Base-by-base conservation (phyloP, 2,113 vertebrate genomes). In the Sus scrofa region DNA sequence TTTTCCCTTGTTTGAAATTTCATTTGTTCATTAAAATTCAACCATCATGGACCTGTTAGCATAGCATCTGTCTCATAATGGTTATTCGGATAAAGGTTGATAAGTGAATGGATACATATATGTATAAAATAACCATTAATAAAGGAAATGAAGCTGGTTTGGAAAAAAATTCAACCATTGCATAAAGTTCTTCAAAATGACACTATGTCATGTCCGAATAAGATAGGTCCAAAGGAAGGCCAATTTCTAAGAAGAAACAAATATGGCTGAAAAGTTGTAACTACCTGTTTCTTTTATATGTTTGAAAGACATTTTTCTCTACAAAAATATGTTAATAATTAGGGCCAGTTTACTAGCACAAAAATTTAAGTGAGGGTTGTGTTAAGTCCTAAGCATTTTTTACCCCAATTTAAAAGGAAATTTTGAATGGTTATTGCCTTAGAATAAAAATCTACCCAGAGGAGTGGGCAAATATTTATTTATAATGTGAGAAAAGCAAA, bases 1-100 rank as follows among this genome's bases (percentile, higher is more conserved):
- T 84, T 97, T 96, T 37, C 7, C 52, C 5, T 89, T 95, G 52
- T 56, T 26, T 71, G 70, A 96, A 98, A 97, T 95, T 97, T 86
- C 24, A 90, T n/a, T 92, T 96, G 3, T 14, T 95, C 62, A 94
- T 96, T 89, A 95, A 87, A 94, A 92, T 96, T 79, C 93, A 44
- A 44, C 44, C 44, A 44, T 44, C 8, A 52, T 15, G 39, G 24
- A 44, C 32, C 16, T 77, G 15, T 84, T 84, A 68, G 30, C 32
- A 34, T 39, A 86, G 2, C 50, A 7, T 70, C 44, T 82, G 39
- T 30, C 30, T 87, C 7, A 65, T 34, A 6, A n/a, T 27, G 44
- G 58, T 54, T 34, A 89, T 50, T 94, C 56, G 74, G n/a, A 82
- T 15, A 85, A 9, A 71, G 4, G 0, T 4, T 95, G 22, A 50